These are phyloP conservation scores for Podocnemis expansa DNA, from an alignment of 2,113 vertebrate species.

Conservation along the genomic window DNA sequence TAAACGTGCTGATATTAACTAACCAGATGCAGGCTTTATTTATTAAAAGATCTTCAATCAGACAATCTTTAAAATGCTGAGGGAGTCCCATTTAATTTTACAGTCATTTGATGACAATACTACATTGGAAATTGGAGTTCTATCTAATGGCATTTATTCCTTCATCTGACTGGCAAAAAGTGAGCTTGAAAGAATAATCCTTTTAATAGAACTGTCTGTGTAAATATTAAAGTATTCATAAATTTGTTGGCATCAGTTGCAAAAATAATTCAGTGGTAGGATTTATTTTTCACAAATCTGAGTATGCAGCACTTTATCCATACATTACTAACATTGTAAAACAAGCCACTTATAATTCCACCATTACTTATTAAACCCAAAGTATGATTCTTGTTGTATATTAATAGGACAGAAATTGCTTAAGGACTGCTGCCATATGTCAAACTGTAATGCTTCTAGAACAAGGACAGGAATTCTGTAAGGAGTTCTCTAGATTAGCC, in stretches of 20 bases:
- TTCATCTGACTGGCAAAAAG: not conserved
- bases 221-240: constrained; percentile 1
- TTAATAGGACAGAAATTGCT: fast-evolving
- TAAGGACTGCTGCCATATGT: not conserved
- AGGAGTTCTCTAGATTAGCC: fast-evolving
- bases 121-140: constrained; percentile 45
- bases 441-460: not conserved
- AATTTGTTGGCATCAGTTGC: not conserved
- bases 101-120: constrained; percentile 62
- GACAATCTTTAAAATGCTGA: constrained; percentile 24
- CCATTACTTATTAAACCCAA: not conserved
- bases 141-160: not conserved
- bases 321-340: fast-evolving
- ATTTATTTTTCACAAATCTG: not conserved
- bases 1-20: not conserved
- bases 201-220: not conserved
- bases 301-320: not conserved
- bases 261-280: not conserved
- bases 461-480: not conserved
- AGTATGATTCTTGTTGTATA: not conserved
- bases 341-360: not conserved
- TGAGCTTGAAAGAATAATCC: constrained; percentile 22
- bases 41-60: not conserved
- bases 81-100: constrained; percentile 56
- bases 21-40: not conserved